Evolutionary conservation across 2,888 invertebrate species (phyloP).

Genomic region (Eledona agricola): DNA sequence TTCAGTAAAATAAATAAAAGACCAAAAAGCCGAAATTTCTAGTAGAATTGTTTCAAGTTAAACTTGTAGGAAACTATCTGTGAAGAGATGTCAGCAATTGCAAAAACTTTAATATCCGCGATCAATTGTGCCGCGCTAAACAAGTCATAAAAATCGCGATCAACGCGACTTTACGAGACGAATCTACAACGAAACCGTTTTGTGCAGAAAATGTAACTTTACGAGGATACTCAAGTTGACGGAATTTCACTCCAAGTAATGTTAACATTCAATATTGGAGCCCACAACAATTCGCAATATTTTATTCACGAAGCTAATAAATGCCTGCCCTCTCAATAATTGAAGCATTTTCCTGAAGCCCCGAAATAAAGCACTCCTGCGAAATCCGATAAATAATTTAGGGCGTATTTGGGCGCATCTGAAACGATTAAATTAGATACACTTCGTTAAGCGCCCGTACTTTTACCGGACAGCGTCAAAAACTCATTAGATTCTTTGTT

Average conservation of each 20-base stretch:
- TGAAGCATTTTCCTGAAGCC: not conserved
- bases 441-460: slow-evolving; percentile 33
- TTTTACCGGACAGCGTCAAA: slow-evolving; percentile 29
- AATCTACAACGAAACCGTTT: no score
- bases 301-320: slow-evolving; percentile 21
- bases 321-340: slow-evolving; percentile 6
- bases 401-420: no score
- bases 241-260: slow-evolving; percentile 2
- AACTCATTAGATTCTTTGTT: slow-evolving; percentile 39
- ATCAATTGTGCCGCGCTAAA: no score
- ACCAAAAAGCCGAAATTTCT: no score
- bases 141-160: no score
- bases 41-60: no score
- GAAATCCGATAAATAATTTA: slow-evolving; percentile 1
- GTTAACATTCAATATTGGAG: slow-evolving; percentile 1
- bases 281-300: slow-evolving; percentile 22
- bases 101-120: no score
- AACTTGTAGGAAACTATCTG: no score
- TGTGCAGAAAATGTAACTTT: not conserved
- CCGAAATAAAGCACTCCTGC: slow-evolving; percentile 7
- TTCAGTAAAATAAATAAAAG: no score
- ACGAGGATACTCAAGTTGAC: not conserved
- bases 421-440: slow-evolving; percentile 34
- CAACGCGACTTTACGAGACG: no score
- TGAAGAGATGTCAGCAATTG: no score